Evolutionary conservation across 2,888 invertebrate species (phyloP).

Genomic region (Rhagonycha lutea): DNA sequence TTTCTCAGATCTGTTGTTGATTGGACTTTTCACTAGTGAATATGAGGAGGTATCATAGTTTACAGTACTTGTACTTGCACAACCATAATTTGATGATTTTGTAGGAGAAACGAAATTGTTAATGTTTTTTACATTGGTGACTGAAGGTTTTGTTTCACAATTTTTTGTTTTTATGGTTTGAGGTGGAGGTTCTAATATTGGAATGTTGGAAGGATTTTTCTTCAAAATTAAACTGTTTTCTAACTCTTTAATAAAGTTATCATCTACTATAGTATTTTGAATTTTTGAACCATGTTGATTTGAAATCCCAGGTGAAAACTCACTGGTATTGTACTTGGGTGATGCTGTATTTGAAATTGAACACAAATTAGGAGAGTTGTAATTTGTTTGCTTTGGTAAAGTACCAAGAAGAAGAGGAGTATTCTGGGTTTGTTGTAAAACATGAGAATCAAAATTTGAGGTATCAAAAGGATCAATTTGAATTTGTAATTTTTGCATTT

Average conservation of each 20-base stretch:
- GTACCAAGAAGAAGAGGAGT: slow-evolving; percentile 5
- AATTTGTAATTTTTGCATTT: slow-evolving; percentile 38
- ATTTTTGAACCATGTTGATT: slow-evolving; percentile 24
- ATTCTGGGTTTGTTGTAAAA: slow-evolving; percentile 33
- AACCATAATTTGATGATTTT: neutral
- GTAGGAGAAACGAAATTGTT: neutral
- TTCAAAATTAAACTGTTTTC: slow-evolving; percentile 61
- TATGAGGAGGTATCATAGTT: neutral
- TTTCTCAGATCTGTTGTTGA: slow-evolving; percentile 6
- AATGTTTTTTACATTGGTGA: slow-evolving; percentile 3
- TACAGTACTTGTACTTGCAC: slow-evolving; percentile 13
- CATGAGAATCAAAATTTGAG: slow-evolving; percentile 45
- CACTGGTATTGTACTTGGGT: neutral
- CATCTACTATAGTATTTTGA: slow-evolving; percentile 57
- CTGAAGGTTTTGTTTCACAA: slow-evolving; percentile 29
- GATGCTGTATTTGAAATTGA: neutral
- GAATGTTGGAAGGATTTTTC: slow-evolving; percentile 47
- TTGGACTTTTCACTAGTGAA: neutral
- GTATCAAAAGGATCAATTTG: slow-evolving; percentile 73
- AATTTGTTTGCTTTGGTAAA: neutral
- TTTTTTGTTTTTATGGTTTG: slow-evolving; percentile 11
- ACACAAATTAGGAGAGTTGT: neutral
- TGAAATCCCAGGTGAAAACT: neutral
- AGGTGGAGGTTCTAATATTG: slow-evolving; percentile 58
- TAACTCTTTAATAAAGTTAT: slow-evolving; percentile 66